A percentile compares a stretch with the other conserved stretches of the same genome.
These are phyloP conservation scores for Fukomys damarensis DNA, from an alignment of 2,113 vertebrate genomes.

Conservation along the genomic window DNA sequence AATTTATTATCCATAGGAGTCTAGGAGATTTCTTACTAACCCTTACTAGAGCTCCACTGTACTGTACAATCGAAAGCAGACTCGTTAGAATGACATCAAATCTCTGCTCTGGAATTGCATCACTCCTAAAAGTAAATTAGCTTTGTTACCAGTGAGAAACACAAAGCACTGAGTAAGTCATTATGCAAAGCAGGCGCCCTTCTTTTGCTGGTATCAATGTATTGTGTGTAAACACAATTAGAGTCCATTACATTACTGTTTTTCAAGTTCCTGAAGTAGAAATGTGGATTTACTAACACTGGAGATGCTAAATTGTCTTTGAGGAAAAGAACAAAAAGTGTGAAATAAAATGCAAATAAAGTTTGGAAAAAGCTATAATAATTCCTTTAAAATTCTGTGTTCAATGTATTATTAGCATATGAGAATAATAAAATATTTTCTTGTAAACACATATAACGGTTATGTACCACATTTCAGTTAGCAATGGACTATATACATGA, in stretches of 20 bases:
- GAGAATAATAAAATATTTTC: conserved; percentile 10
- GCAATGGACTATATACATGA: background rate
- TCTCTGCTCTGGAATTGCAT: conserved; percentile 43
- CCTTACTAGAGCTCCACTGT: conserved; percentile 14
- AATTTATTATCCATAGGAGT: conserved; percentile 51
- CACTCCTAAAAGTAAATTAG: conserved; percentile 53
- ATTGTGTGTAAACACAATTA: conserved; percentile 8
- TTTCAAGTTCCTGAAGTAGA: conserved; percentile 37
- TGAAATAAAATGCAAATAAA: conserved; percentile 55
- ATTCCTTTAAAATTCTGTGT: background rate
- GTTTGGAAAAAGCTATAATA: conserved; percentile 24
- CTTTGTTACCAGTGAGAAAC: conserved; percentile 23
- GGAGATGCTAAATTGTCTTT: background rate
- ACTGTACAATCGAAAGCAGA: conserved; percentile 53
- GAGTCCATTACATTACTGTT: conserved; percentile 47
- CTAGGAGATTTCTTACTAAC: background rate
- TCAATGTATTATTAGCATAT: background rate
- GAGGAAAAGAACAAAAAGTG: conserved; percentile 49
- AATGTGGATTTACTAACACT: background rate
- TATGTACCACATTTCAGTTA: background rate
- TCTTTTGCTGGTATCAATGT: background rate
- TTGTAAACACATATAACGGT: background rate
- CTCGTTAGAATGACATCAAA: conserved; percentile 27
- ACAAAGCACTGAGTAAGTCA: conserved; percentile 34
- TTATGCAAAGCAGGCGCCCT: background rate